These are phyloP conservation scores for Melinaea marsaeus DNA, from an alignment of 2,888 invertebrate genomes.

Conservation along the genomic window DNA sequence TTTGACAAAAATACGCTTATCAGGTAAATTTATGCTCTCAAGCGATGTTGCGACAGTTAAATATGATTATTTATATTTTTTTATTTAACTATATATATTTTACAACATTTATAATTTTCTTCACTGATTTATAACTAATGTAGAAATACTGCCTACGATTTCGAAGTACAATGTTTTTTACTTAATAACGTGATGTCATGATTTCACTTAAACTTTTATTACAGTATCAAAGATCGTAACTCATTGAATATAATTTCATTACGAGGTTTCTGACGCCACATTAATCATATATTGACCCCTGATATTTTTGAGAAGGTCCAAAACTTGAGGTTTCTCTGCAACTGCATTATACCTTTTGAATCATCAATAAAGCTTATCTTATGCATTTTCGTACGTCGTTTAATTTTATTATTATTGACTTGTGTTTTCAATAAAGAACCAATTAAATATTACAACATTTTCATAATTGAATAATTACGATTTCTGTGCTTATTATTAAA, in stretches of 20 bases:
- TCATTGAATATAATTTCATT: constrained; percentile 22
- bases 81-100: not conserved
- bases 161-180: too few relatives aligned
- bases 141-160: too few relatives aligned
- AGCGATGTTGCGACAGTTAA: not conserved
- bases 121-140: too few relatives aligned
- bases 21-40: constrained; percentile 9
- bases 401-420: not conserved
- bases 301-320: constrained; percentile 9
- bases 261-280: constrained; percentile 12
- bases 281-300: constrained; percentile 17
- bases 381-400: not conserved
- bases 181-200: not conserved
- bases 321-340: constrained; percentile 7
- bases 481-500: too few relatives aligned
- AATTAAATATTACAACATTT: too few relatives aligned
- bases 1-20: constrained; percentile 21
- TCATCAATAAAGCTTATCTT: constrained; percentile 2
- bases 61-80: not conserved
- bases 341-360: not conserved
- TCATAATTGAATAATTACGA: too few relatives aligned
- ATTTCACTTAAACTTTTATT: constrained; percentile 17
- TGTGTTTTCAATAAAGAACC: not conserved
- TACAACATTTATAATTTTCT: not conserved
- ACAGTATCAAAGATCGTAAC: constrained; percentile 13